These are phyloP conservation scores for Aramus guarauna DNA, from an alignment of 2,113 vertebrate species.

Conservation along the genomic window DNA sequence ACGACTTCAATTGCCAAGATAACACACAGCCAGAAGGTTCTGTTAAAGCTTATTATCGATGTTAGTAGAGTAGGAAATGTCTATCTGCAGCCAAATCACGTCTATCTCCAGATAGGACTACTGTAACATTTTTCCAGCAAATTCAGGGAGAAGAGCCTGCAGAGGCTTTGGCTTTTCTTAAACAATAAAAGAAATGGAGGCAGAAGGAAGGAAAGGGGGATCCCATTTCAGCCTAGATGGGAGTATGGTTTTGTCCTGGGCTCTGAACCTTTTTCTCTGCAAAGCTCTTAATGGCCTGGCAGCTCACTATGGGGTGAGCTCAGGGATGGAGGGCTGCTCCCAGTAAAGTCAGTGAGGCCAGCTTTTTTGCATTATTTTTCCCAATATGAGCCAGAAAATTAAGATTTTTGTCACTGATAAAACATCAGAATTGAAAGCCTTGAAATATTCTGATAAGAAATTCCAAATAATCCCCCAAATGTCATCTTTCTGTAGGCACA, in stretches of 20 bases:
- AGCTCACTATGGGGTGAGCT: neutral
- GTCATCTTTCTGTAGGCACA: neutral
- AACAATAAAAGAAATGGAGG: neutral
- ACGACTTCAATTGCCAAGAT: neutral
- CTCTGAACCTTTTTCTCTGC: neutral
- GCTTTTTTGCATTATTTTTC: neutral
- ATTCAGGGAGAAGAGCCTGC: neutral
- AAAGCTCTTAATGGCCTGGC: neutral
- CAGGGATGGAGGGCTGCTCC: neutral
- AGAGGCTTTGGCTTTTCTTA: neutral
- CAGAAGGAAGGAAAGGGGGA: neutral
- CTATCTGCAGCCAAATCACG: neutral
- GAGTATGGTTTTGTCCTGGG: neutral
- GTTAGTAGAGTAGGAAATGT: neutral
- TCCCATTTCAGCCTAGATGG: neutral
- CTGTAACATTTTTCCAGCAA: neutral
- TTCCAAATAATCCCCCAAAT: neutral
- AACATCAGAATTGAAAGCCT: neutral
- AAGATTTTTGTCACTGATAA: neutral
- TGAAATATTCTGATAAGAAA: neutral
- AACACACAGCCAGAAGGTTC: neutral
- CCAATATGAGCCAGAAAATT: neutral
- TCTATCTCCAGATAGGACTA: neutral
- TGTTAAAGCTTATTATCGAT: neutral
- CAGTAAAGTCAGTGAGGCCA: neutral